Evolutionary conservation across 2,888 invertebrate species (phyloP), one percentile per base, ranked within the genome.

Genomic region (Paralinhomoeus sp.): DNA sequence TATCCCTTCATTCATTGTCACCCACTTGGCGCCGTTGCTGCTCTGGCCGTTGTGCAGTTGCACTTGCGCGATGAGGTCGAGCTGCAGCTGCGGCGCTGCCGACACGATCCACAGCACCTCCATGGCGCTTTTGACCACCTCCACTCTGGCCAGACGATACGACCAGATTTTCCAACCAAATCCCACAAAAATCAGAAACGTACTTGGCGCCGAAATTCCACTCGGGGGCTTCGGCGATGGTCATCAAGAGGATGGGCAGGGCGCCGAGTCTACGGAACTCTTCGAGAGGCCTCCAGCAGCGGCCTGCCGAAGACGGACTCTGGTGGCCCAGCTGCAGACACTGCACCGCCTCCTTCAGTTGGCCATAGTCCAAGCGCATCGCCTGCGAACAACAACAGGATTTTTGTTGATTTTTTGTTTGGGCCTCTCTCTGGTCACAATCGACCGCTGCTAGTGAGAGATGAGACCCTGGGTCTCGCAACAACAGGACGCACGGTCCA

Each of bases 71-170:
- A 24, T n/a, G 31, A 72, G 56, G 15, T 61, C 49, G 23, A 65
- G 49, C 56, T 71, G 71, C 74, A 83, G 65, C 48, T 77, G 74
- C 5, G 87, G 85, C 58, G 82, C 76, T 20, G 87, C 78, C 47
- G 82, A 79, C 60, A 85, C 85, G 36, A 89, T 79, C 0, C 80
- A 78, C 37, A 93, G 71, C 34, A 83, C 82, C 63, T 91, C 89
- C 47, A 71, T 64, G 2, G 80, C 79, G 42, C 77, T 76, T 35
- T 77, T 71, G 2, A 81, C 76, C 1, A 80, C 80, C 64, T 84
- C 83, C 3, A 77, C 76, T 51, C 77, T 75, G 50, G 55, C 67
- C 27, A 27, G 12, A 9, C 12, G 12, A 27, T 27, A 27, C 12
- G 5, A 12, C 27, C 27, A 27, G 5, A 27, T 12, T 9, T 12